Evolutionary conservation across 2,113 vertebrate genomes (phyloP).

Genomic region (Mobula hypostoma): DNA sequence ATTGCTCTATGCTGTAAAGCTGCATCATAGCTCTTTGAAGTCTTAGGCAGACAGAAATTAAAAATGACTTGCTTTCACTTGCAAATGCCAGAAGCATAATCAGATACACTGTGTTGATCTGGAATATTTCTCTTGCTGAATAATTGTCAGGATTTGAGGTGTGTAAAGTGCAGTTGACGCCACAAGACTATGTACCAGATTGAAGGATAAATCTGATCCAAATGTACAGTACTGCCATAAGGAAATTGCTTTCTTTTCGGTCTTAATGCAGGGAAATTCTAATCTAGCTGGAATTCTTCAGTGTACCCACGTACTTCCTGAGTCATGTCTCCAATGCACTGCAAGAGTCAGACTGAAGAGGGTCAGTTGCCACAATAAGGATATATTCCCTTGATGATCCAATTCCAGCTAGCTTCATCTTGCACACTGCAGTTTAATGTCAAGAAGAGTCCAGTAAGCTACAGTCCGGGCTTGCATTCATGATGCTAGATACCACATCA

Average conservation of each 20-base stretch:
- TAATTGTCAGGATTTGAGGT: not conserved
- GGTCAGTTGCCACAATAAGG: too few species aligned
- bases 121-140: constrained; percentile 13
- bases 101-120: constrained; percentile 21
- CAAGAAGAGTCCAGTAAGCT: too few species aligned
- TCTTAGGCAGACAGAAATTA: constrained; percentile 2
- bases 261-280: not conserved
- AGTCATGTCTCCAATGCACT: not conserved
- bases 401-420: too few species aligned
- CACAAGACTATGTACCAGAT: constrained; percentile 15
- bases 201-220: constrained; percentile 32
- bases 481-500: too few species aligned
- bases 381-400: too few species aligned
- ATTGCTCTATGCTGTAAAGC: constrained; percentile 32
- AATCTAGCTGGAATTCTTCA: not conserved
- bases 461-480: too few species aligned
- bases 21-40: not conserved
- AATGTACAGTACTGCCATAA: not conserved
- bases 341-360: not conserved
- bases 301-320: not conserved
- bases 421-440: too few species aligned
- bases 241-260: not conserved
- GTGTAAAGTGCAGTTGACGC: not conserved
- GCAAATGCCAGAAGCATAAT: not conserved
- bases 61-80: constrained; percentile 21